phyloP scores from a whole-genome alignment of 2,797 vertebrate genomes.

The Paguma larvata region DNA sequence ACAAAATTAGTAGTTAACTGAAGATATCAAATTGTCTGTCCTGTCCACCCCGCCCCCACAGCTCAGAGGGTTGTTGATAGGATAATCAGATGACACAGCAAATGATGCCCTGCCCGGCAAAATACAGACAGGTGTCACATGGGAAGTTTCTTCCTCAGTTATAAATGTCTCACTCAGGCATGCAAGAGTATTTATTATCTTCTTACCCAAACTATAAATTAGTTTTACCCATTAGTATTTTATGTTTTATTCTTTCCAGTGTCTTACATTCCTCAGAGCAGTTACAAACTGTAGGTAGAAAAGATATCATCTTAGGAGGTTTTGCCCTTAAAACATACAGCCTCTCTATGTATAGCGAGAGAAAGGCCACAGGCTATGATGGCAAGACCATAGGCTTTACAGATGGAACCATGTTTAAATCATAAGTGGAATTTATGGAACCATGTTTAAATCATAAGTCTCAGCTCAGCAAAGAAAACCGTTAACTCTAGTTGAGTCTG shows the following conservation, averaged over 20 bases:
- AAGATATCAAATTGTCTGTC: neutral
- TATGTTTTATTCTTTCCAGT: neutral
- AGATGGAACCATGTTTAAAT: neutral
- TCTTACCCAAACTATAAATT: neutral
- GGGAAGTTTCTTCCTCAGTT: neutral
- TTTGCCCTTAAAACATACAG: neutral
- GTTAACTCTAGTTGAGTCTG: neutral
- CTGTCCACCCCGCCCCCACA: neutral
- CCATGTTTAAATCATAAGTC: neutral
- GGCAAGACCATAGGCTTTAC: neutral
- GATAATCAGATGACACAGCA: neutral
- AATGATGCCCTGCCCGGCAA: neutral
- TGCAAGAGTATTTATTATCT: neutral
- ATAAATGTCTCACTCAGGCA: neutral
- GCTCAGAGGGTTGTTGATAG: neutral
- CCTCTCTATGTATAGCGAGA: neutral
- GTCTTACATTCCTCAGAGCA: neutral
- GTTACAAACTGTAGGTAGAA: neutral
- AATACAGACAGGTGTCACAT: neutral
- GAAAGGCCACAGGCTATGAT: neutral
- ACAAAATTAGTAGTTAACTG: neutral
- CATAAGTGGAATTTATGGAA: neutral
- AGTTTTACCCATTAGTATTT: neutral
- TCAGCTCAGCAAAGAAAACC: neutral
- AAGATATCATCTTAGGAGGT: neutral